Evolutionary conservation across 2,888 invertebrate species (phyloP).

Genomic region (Dryobota labecula): DNA sequence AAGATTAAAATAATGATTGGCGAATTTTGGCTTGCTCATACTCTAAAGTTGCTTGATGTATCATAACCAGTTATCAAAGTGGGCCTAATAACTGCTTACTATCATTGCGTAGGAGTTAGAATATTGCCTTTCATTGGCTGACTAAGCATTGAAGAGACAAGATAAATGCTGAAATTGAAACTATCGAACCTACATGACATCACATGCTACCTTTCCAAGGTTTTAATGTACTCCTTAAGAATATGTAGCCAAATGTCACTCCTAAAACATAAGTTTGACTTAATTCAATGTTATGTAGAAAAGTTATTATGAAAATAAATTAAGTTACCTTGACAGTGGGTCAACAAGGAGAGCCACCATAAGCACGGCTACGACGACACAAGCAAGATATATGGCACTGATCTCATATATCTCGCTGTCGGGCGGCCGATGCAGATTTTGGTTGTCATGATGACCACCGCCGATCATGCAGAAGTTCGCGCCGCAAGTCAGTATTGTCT

Average conservation of each 20-base stretch:
- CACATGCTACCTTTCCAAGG: not conserved
- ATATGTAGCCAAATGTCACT: not conserved
- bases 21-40: slow-evolving; percentile 20
- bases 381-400: slow-evolving; percentile 96
- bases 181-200: not conserved
- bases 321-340: slow-evolving; percentile 94
- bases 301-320: not conserved
- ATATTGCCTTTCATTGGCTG: slow-evolving; percentile 2
- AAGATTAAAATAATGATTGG: slow-evolving; percentile 34
- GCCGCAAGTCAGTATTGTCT: slow-evolving; percentile 92
- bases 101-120: slow-evolving; percentile 2
- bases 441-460: slow-evolving; percentile 92
- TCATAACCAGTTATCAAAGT: slow-evolving; percentile 14
- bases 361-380: slow-evolving; percentile 95
- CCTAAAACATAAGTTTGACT: not conserved
- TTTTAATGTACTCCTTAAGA: not conserved
- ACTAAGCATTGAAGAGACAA: not conserved
- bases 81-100: slow-evolving; percentile 11
- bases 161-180: slow-evolving; percentile 4
- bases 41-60: not conserved
- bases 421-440: slow-evolving; percentile 95
- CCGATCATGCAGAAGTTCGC: slow-evolving; percentile 95
- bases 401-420: slow-evolving; percentile 97
- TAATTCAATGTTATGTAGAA: not conserved
- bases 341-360: slow-evolving; percentile 97